Evolutionary conservation across 2,113 vertebrate species (phyloP).

Genomic region (Passer montanus): DNA sequence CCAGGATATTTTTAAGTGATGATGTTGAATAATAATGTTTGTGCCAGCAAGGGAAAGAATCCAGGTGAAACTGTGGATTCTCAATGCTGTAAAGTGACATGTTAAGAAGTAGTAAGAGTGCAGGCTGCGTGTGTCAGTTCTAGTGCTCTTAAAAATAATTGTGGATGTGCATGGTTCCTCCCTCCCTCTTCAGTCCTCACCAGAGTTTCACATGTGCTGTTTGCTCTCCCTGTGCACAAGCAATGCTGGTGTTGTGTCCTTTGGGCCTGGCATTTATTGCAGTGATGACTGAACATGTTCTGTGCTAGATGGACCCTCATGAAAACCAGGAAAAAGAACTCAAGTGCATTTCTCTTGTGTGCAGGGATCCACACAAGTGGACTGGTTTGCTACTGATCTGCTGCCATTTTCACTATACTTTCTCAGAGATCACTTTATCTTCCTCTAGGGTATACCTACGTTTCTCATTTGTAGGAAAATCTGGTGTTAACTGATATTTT

Average conservation of each 20-base stretch:
- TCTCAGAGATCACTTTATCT: neutral
- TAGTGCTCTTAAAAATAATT: neutral
- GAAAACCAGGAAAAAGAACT: neutral
- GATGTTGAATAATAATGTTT: neutral
- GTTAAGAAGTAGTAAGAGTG: neutral
- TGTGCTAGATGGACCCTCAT: neutral
- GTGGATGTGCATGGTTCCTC: neutral
- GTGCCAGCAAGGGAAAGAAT: neutral
- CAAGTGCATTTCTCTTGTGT: neutral
- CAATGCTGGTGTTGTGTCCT: neutral
- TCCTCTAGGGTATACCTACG: accelerated
- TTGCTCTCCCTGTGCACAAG: neutral
- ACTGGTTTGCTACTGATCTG: neutral
- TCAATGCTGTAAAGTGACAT: neutral
- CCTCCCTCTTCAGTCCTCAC: neutral
- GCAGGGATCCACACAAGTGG: neutral
- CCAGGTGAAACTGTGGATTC: neutral
- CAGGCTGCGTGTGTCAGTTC: neutral
- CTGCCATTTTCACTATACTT: neutral
- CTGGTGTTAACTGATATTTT: accelerated
- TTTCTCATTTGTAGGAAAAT: neutral
- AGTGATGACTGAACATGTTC: neutral
- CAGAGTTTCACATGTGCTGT: neutral
- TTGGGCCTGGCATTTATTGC: neutral
- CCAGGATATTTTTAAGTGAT: neutral